Percentiles rank a stretch among this genome's conserved stretches.
phyloP scores from a whole-genome alignment of 2,113 vertebrate species.

The Laticauda colubrina region DNA sequence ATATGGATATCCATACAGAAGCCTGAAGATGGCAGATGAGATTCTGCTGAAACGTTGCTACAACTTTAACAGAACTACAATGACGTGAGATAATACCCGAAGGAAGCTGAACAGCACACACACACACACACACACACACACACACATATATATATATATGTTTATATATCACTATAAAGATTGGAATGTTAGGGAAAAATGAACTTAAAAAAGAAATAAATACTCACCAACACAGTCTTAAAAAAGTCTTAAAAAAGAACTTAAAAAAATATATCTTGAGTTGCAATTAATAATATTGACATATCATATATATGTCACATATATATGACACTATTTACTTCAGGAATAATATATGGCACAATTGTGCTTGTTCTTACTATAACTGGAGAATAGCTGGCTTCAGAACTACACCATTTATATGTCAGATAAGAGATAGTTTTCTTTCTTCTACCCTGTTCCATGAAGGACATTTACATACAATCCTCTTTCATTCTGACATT shows the following conservation, averaged over 20 bases:
- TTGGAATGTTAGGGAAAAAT: not conserved
- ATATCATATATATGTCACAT: no score
- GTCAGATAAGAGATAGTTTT: not conserved
- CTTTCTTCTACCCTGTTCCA: not conserved
- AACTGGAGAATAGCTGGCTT: not conserved
- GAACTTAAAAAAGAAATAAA: not conserved
- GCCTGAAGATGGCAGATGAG: no score
- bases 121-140: no score
- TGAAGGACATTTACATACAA: not conserved
- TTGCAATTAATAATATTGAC: not conserved
- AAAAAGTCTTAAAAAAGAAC: no score
- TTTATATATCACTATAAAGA: not conserved
- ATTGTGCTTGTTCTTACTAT: not conserved
- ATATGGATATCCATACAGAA: no score
- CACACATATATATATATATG: not conserved
- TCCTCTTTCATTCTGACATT: not conserved
- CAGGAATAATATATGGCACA: not conserved
- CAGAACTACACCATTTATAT: not conserved
- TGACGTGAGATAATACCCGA: no score
- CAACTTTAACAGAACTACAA: no score
- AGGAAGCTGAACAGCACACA: no score
- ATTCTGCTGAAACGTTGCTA: no score
- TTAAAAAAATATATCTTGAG: not conserved
- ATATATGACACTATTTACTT: not conserved
- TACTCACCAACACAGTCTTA: no score